Evolutionary conservation across 2,888 invertebrate species (phyloP), one percentile per base, ranked within the genome.

Genomic region (Thyatira batis): DNA sequence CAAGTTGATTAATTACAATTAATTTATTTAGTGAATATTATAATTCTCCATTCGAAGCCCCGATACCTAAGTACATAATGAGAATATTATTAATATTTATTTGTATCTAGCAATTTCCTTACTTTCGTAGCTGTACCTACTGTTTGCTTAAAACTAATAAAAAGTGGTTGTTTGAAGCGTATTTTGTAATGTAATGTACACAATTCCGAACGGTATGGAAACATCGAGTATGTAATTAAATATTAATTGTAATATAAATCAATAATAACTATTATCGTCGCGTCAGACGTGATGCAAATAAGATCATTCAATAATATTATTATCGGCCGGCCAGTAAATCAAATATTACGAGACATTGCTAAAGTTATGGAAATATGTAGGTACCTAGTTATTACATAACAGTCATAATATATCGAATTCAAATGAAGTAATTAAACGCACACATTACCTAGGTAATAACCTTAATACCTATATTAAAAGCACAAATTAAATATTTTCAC

Each of bases 171-270:
- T 13, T 60, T 51, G 59, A 60, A 58, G 57, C 45, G 54, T 49
- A 58, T 50, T 60, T 23, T 33, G 13, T 11, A 59, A n/a, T n/a
- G n/a, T n/a, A n/a, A n/a, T 66, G 65, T 56, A 57, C 60, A 75
- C 73, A 66, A 67, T 72, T 65, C 54, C 54, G 49, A 55, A 27
- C 45, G 55, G 58, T 74, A 77, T 75, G 63, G 61, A 61, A 60
- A 54, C 69, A 75, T 73, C 69, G 63, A 59, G 55, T 54, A 57
- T 64, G 62, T 77, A 78, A 81, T 81, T 80, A 78, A 82, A 80
- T 74, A 63, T 60, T 75, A 72, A 79, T 76, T 65, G 71, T 65
- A 65, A 55, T 60, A 81, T 82, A 78, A 82, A 82, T 80, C 76
- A 81, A 69, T 70, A 58, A 58, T 69, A 68, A 69, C 71, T 69